Conservation (phyloP, 2,113 vertebrate species). For the Cichladusa arquata region DNA sequence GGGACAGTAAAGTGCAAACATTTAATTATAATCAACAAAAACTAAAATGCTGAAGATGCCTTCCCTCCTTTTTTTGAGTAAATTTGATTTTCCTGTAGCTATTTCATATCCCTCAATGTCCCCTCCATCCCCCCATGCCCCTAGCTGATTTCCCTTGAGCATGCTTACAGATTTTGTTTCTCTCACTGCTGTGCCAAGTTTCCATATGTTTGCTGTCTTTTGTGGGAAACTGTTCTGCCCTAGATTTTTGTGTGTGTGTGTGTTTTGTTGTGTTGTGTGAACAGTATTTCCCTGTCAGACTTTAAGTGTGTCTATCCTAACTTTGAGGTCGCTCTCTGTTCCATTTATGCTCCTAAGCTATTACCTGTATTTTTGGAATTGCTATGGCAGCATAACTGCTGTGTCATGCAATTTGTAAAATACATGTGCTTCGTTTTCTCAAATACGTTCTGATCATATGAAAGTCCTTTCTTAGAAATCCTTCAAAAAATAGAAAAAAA, state of each 20-base stretch:
- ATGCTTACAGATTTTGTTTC: conserved; percentile 13
- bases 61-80: neutral
- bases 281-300: neutral
- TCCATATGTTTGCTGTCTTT: conserved; percentile 32
- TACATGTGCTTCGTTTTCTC: neutral
- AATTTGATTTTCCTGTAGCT: neutral
- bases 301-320: neutral
- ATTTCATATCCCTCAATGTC: neutral
- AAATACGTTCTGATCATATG: neutral
- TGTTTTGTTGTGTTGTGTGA: neutral
- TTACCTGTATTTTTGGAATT: neutral
- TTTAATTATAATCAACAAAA: neutral
- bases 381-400: neutral
- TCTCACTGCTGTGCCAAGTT: neutral
- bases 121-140: accelerated
- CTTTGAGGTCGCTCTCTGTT: neutral
- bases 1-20: neutral
- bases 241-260: neutral
- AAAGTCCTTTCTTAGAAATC: neutral
- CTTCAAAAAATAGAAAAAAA: neutral
- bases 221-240: conserved; percentile 16
- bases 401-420: neutral
- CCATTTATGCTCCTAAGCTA: neutral
- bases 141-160: neutral
- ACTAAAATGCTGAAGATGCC: neutral